phyloP scores from a whole-genome alignment of 35 echinoderm and acorn worm species.

The Stichopus chloronotus region DNA sequence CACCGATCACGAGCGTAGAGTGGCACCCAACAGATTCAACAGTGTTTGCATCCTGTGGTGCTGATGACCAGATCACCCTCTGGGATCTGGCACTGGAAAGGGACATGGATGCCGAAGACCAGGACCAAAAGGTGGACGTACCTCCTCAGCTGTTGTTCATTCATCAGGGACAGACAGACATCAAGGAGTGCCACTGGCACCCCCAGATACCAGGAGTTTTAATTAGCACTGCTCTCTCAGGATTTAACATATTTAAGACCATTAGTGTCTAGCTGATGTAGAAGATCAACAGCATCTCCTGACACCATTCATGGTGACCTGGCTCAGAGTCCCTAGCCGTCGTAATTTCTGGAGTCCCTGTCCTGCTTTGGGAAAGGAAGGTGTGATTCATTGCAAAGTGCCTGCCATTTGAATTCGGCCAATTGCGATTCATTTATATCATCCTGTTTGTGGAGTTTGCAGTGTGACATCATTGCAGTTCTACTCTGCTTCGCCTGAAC shows the following conservation, averaged over 20 bases:
- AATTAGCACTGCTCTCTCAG: constrained; percentile 88
- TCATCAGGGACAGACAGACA: constrained; percentile 94
- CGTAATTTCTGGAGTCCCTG: too few relatives aligned
- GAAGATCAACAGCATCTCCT: not conserved
- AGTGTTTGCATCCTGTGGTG: constrained; percentile 82
- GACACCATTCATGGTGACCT: not conserved
- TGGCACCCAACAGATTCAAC: constrained; percentile 91
- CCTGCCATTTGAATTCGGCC: too few relatives aligned
- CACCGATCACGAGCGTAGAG: constrained; percentile 86
- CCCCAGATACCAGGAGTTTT: constrained; percentile 88
- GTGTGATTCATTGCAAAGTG: too few relatives aligned
- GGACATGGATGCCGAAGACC: constrained; percentile 53
- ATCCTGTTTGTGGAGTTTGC: too few relatives aligned
- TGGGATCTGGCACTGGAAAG: constrained; percentile 94
- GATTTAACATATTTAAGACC: constrained; percentile 97
- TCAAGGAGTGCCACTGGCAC: constrained; percentile 97
- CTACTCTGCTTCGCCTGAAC: too few relatives aligned
- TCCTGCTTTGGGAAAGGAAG: too few relatives aligned
- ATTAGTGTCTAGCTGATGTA: constrained; percentile 77
- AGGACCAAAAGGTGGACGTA: constrained; percentile 59
- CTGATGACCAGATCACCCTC: constrained; percentile 89
- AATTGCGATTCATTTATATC: too few relatives aligned
- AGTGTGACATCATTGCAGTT: too few relatives aligned
- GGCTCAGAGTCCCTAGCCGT: too few relatives aligned
- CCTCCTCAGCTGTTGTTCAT: constrained; percentile 94